These are phyloP conservation scores for Eleutherodactylus coqui DNA, from an alignment of 2,797 vertebrate species.

Conservation along the genomic window DNA sequence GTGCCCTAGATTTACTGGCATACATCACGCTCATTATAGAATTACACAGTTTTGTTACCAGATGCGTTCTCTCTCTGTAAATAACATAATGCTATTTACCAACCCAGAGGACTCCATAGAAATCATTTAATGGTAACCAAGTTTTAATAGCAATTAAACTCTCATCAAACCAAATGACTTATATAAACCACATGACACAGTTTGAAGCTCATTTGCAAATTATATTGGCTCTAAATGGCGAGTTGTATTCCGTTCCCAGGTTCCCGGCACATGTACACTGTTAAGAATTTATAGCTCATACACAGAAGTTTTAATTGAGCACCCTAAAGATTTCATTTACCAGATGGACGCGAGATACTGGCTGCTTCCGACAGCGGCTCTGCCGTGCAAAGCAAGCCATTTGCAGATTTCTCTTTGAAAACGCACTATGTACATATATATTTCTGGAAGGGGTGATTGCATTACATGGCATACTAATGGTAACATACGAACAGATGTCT, in stretches of 20 bases:
- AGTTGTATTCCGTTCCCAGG: not conserved
- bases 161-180: slow-evolving; percentile 37
- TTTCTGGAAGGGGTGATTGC: slow-evolving; percentile 39
- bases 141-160: slow-evolving; percentile 45
- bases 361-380: not conserved
- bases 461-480: slow-evolving; percentile 40
- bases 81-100: slow-evolving; percentile 17
- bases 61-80: slow-evolving; percentile 9
- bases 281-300: slow-evolving; percentile 12
- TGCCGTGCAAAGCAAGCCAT: not conserved
- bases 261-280: slow-evolving; percentile 3
- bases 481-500: slow-evolving; percentile 59
- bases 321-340: slow-evolving; percentile 8
- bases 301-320: slow-evolving; percentile 22
- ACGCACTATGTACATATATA: not conserved
- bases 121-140: slow-evolving; percentile 26
- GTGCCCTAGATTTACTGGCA: not conserved
- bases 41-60: not conserved
- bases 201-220: slow-evolving; percentile 32
- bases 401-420: not conserved
- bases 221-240: slow-evolving; percentile 37
- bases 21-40: not conserved
- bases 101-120: slow-evolving; percentile 7
- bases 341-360: slow-evolving; percentile 28
- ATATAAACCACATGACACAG: slow-evolving; percentile 25